These are phyloP conservation scores for Anguilla marmorata DNA, from an alignment of 2,797 vertebrate genomes.

Conservation along the genomic window DNA sequence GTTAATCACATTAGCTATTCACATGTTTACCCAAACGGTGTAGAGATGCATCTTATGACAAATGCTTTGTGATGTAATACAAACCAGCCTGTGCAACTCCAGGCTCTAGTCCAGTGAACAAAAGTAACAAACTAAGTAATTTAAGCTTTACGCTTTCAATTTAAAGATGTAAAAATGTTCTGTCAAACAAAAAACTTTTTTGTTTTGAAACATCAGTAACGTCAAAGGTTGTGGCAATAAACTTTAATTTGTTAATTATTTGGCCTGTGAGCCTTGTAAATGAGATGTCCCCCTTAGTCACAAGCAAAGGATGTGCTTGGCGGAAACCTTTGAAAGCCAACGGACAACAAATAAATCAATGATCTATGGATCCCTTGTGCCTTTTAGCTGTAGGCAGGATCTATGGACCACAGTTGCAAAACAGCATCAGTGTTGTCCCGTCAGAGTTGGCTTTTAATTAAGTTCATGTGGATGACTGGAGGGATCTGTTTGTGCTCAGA, in stretches of 20 bases:
- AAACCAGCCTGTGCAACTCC: neutral
- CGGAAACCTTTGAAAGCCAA: neutral
- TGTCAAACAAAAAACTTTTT: neutral
- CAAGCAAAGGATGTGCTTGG: neutral
- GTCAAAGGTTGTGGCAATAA: neutral
- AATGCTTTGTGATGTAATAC: neutral
- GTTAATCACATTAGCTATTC: neutral
- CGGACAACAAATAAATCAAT: neutral
- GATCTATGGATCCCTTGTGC: neutral
- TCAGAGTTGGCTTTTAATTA: slow-evolving; percentile 61
- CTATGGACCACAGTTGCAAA: slow-evolving; percentile 64
- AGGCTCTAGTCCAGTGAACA: neutral
- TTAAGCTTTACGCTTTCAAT: neutral
- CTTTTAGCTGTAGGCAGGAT: slow-evolving; percentile 44
- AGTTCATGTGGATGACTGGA: slow-evolving; percentile 71
- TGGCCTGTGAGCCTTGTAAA: neutral
- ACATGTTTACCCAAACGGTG: neutral
- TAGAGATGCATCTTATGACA: neutral
- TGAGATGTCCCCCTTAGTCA: neutral
- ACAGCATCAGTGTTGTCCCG: slow-evolving; percentile 62
- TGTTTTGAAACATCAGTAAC: neutral
- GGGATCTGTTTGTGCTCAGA: slow-evolving; percentile 64
- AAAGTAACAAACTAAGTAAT: neutral
- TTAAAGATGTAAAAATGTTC: neutral
- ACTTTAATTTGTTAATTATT: neutral